Evolutionary conservation across 1,140 invertebrate species (phyloP).

Genomic region (Linepithema humile): DNA sequence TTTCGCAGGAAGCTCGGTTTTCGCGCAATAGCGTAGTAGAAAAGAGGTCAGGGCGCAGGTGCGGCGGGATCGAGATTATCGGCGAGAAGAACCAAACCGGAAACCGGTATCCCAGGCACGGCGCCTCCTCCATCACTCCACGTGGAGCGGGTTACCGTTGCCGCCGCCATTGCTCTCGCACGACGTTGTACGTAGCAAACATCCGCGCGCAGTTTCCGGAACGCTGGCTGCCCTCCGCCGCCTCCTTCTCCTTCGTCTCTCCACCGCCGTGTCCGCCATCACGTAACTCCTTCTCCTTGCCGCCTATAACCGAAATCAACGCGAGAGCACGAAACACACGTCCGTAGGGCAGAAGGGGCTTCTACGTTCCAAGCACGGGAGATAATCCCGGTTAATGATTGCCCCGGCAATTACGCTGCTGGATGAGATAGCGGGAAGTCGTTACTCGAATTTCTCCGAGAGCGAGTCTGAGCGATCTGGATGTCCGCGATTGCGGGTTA

Average conservation of each 20-base stretch:
- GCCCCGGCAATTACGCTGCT: constrained; percentile 77
- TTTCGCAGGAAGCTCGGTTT: constrained; percentile 45
- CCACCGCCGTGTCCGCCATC: constrained; percentile 40
- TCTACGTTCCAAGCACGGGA: constrained; percentile 68
- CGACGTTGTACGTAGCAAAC: constrained; percentile 72
- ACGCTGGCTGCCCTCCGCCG: constrained; percentile 61
- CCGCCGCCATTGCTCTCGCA: constrained; percentile 71
- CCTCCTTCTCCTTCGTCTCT: constrained; percentile 49
- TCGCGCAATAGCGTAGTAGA: constrained; percentile 15
- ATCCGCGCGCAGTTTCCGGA: constrained; percentile 75
- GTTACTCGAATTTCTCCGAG: constrained; percentile 47
- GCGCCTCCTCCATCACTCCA: constrained; percentile 77
- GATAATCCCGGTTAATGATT: constrained; percentile 81
- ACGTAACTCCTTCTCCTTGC: constrained; percentile 54
- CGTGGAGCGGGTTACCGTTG: constrained; percentile 64
- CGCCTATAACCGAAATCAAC: constrained; percentile 69
- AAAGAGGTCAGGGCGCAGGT: constrained; percentile 70
- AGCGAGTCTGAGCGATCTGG: constrained; percentile 31
- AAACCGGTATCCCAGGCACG: constrained; percentile 77
- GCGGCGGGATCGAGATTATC: constrained; percentile 79
- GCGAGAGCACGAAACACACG: constrained; percentile 74
- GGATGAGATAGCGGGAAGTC: constrained; percentile 57
- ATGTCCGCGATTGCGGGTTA: constrained; percentile 16
- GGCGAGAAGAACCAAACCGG: constrained; percentile 75
- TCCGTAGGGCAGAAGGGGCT: constrained; percentile 52